Conservation (phyloP, 2,888 invertebrate genomes). For the Lomographa bimaculata region DNA sequence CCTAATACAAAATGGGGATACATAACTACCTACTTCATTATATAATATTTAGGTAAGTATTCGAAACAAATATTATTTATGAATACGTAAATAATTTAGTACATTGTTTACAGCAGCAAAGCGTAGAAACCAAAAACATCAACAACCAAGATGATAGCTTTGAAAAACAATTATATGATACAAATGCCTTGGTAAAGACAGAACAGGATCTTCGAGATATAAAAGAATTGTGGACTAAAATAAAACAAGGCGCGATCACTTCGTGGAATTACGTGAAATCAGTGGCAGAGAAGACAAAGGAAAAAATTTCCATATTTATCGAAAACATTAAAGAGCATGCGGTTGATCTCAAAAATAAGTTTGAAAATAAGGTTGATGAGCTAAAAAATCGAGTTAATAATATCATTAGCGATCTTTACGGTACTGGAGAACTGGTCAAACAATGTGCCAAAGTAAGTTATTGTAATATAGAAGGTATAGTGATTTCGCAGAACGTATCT, state of each 20-base stretch:
- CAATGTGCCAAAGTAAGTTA: constrained; percentile 49
- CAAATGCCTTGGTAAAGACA: constrained; percentile 16
- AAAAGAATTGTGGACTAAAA: constrained; percentile 42
- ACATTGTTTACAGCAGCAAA: no score
- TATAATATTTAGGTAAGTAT: no score
- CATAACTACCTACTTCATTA: no score
- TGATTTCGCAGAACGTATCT: no score
- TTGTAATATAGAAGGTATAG: no score
- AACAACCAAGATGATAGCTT: constrained; percentile 7
- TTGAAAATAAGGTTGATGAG: constrained; percentile 38
- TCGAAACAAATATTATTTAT: no score
- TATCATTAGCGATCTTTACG: constrained; percentile 37
- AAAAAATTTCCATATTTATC: constrained; percentile 41
- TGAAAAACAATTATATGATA: constrained; percentile 1
- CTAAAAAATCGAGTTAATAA: constrained; percentile 37
- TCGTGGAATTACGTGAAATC: constrained; percentile 47
- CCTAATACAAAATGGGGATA: no score
- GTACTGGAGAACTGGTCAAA: constrained; percentile 39
- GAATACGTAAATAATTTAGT: no score
- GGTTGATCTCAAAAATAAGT: constrained; percentile 30
- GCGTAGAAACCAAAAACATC: constrained; percentile 18
- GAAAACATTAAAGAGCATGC: constrained; percentile 42
- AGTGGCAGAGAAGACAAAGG: constrained; percentile 41
- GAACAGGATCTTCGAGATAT: constrained; percentile 26
- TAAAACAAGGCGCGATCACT: constrained; percentile 42